Evolutionary conservation across 2,888 invertebrate species (phyloP).

Genomic region (Pogonocherus hispidulus): DNA sequence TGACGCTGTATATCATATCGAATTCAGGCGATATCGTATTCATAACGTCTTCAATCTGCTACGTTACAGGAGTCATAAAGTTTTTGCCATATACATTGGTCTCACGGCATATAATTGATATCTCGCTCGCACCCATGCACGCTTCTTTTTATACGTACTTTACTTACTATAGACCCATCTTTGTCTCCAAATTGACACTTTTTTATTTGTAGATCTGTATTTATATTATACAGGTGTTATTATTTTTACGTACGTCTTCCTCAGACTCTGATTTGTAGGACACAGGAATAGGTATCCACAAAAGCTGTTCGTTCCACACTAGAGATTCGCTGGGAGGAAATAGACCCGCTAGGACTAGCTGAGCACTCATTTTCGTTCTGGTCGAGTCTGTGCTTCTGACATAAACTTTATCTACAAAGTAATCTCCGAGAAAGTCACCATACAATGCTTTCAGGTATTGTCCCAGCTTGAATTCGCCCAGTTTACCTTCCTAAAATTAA

Average conservation of each 20-base stretch:
- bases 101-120: too few species aligned
- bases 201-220: too few species aligned
- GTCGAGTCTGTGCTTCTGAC: constrained; percentile 79
- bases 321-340: constrained; percentile 73
- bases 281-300: constrained; percentile 76
- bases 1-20: too few species aligned
- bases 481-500: constrained; percentile 17
- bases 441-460: constrained; percentile 64
- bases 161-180: too few species aligned
- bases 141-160: too few species aligned
- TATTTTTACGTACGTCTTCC: constrained; percentile 52
- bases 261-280: constrained; percentile 44
- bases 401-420: constrained; percentile 71
- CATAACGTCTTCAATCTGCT: too few species aligned
- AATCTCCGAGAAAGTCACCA: constrained; percentile 72
- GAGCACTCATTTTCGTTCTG: constrained; percentile 80
- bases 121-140: too few species aligned
- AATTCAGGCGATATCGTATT: too few species aligned
- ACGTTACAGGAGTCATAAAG: too few species aligned
- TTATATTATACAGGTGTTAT: too few species aligned
- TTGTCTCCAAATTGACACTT: too few species aligned
- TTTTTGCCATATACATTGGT: too few species aligned
- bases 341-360: constrained; percentile 77
- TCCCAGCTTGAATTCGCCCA: constrained; percentile 20
- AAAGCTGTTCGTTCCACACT: constrained; percentile 72